These are phyloP conservation scores for Mizuhopecten yessoensis DNA, from an alignment of 1,140 invertebrate genomes.

Conservation along the genomic window DNA sequence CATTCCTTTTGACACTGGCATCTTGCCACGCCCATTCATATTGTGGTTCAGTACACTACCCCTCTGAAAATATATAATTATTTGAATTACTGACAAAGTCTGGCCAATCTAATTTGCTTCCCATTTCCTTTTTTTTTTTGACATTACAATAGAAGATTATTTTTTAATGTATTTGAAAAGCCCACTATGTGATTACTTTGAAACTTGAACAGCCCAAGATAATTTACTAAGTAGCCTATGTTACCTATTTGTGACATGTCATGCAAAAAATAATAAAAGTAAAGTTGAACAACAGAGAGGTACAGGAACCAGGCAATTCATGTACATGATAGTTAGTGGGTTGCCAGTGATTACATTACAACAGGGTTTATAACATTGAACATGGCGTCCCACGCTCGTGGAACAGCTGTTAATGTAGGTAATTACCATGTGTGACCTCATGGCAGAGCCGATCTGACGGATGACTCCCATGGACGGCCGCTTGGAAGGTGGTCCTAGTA, in stretches of 20 bases:
- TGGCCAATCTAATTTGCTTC: neutral
- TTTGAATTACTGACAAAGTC: slow-evolving; percentile 2
- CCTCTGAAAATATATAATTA: slow-evolving; percentile 71
- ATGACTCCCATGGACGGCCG: slow-evolving; percentile 80
- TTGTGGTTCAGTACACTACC: slow-evolving; percentile 77
- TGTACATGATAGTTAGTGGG: slow-evolving; percentile 22
- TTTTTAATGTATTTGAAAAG: neutral
- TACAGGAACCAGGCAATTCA: slow-evolving; percentile 23
- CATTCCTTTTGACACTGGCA: slow-evolving; percentile 67
- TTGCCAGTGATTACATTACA: slow-evolving; percentile 22
- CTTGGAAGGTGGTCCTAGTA: slow-evolving; percentile 78
- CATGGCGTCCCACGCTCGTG: neutral
- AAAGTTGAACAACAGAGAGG: neutral
- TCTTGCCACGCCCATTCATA: slow-evolving; percentile 88
- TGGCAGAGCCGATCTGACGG: slow-evolving; percentile 74
- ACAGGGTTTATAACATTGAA: neutral
- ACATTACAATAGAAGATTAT: neutral
- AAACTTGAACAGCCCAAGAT: neutral
- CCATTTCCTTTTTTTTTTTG: neutral
- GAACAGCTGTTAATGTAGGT: neutral
- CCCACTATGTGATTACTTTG: slow-evolving; percentile 4
- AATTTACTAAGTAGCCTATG: neutral
- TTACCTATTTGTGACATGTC: slow-evolving; percentile 20
- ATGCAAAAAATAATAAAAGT: slow-evolving; percentile 31
- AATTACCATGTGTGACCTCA: slow-evolving; percentile 62